Percentiles rank a stretch among this genome's conserved stretches.
Conservation (phyloP, 2,888 invertebrate species). For the Lycia hirtaria region DNA sequence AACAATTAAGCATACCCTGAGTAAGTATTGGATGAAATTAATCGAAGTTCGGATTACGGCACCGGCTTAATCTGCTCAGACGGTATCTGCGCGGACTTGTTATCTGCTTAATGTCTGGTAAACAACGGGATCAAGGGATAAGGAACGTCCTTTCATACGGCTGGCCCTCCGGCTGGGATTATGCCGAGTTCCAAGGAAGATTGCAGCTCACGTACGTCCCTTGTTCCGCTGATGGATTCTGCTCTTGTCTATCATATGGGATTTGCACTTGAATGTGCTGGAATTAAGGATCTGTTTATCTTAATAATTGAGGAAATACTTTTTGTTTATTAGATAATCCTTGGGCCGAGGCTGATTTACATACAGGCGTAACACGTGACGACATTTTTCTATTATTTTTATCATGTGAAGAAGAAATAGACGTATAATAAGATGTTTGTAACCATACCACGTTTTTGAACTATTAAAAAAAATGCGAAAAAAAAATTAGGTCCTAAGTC, state of each 20-base stretch:
- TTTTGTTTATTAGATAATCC: neutral
- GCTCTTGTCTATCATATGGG: slow-evolving; percentile 44
- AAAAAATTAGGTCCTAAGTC: no score
- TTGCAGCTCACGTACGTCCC: slow-evolving; percentile 69
- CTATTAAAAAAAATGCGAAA: no score
- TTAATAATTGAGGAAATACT: slow-evolving; percentile 20
- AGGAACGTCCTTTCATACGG: slow-evolving; percentile 82
- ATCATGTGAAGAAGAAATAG: no score
- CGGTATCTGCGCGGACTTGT: slow-evolving; percentile 84
- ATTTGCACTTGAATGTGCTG: slow-evolving; percentile 31
- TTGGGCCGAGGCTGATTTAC: neutral
- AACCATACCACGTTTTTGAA: no score
- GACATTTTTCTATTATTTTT: no score
- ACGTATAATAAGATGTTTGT: no score
- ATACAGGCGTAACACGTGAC: no score
- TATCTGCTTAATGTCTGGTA: slow-evolving; percentile 87
- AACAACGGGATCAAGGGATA: slow-evolving; percentile 86
- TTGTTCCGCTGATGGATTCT: slow-evolving; percentile 56
- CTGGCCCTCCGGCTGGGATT: slow-evolving; percentile 82
- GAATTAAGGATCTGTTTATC: slow-evolving; percentile 21
- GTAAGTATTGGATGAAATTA: slow-evolving; percentile 84
- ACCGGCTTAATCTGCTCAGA: slow-evolving; percentile 81
- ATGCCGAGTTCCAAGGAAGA: slow-evolving; percentile 71
- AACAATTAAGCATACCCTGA: slow-evolving; percentile 69
- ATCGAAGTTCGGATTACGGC: slow-evolving; percentile 83